Evolutionary conservation across 2,888 invertebrate genomes (phyloP).

Genomic region (Criorhina ranunculi): DNA sequence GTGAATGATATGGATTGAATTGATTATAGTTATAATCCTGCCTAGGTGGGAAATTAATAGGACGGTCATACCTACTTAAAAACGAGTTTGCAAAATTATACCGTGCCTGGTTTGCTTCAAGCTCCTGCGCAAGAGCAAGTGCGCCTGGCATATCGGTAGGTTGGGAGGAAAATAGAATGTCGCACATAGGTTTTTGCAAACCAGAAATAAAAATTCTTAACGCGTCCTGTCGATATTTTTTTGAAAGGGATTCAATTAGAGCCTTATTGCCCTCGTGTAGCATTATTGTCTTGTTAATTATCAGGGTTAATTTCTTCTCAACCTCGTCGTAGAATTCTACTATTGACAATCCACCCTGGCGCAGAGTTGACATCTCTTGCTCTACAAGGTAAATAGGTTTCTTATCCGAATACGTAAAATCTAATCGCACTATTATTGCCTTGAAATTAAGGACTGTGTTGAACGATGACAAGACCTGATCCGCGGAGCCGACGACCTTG

Average conservation of each 20-base stretch:
- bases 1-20: conserved; percentile 1
- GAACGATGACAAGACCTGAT: conserved; percentile 37
- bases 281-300: conserved; percentile 50
- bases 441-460: conserved; percentile 39
- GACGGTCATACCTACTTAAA: background rate
- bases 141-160: conserved; percentile 43
- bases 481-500: conserved; percentile 51
- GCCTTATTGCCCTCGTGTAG: conserved; percentile 35
- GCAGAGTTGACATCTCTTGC: conserved; percentile 39
- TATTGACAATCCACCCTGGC: conserved; percentile 24
- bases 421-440: conserved; percentile 34
- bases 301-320: conserved; percentile 31
- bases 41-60: no score
- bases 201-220: conserved; percentile 42
- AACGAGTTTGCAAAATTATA: conserved; percentile 18
- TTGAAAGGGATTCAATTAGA: conserved; percentile 37
- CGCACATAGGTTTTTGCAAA: conserved; percentile 45
- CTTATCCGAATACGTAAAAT: conserved; percentile 45
- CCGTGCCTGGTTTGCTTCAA: conserved; percentile 48
- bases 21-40: no score
- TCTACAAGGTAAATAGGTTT: conserved; percentile 41
- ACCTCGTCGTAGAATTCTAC: conserved; percentile 51
- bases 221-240: conserved; percentile 53
- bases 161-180: conserved; percentile 16
- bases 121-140: conserved; percentile 39